Evolutionary conservation across 2,888 invertebrate genomes (phyloP), one percentile per base, ranked within the genome.

Genomic region (Dugesia japonica): DNA sequence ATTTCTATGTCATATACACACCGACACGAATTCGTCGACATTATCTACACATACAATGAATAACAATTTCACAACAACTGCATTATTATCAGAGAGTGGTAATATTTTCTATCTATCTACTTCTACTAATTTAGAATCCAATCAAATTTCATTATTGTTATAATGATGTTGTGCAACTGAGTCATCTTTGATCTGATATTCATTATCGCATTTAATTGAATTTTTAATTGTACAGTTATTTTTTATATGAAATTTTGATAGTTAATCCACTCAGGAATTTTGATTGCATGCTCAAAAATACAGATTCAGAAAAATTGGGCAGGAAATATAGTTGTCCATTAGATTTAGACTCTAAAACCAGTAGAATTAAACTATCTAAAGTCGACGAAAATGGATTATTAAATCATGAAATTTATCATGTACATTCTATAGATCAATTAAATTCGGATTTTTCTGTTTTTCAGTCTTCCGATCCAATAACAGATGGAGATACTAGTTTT

Each of bases 101-200:
- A 56, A 56, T 56, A 56, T 56, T 56, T 56, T 56, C 56, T 56
- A 56, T 56, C 56, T 56, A 56, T 56, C 56, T 56, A 56, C 56
- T 56, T 13, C 56, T 56, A 56, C 17, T 9, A 38, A 38, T 56
- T 23, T 56, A 23, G 4, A 4, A 23, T 56, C 56, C 56, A 56
- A 56, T 56, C 56, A 56, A n/a, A 56, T 20, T 56, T 4, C 4
- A 23, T 23, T n/a, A 56, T 56, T 56, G n/a, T 56, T 23, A 56
- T 56, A 4, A 56, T 56, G 56, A 56, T 56, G 56, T 56, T 56
- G 56, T 56, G 56, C 56, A 23, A 56, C 56, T 56, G 56, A 56
- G n/a, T 56, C 56, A 56, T 56, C 56, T n/a, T 56, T 56, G 56
- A 56, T 56, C 56, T n/a, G 56, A 56, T 56, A 23, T 56, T 56